Percentiles rank a stretch among this genome's conserved stretches.
Conservation (phyloP, 1,140 invertebrate species). For the Nephila pilipes region DNA sequence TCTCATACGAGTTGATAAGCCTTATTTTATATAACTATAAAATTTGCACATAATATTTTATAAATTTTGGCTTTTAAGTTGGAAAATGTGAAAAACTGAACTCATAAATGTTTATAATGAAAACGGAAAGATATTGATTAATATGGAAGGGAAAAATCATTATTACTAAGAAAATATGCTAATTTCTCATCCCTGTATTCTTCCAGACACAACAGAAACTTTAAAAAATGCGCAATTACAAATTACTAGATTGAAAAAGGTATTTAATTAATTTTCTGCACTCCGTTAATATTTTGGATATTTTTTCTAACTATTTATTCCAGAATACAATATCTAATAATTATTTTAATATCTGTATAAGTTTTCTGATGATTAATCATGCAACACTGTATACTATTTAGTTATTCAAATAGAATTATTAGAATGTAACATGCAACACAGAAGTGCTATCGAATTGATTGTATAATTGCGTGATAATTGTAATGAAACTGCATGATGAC, state of each 20-base stretch:
- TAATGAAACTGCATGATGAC: neutral
- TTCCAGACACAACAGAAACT: too few relatives aligned
- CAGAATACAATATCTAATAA: neutral
- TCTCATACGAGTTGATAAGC: too few relatives aligned
- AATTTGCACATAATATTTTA: too few relatives aligned
- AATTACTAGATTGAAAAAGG: neutral
- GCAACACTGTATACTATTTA: neutral
- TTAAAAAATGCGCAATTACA: too few relatives aligned
- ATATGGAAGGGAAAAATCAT: too few relatives aligned
- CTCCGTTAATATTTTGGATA: neutral
- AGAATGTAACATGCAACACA: neutral
- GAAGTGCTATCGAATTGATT: neutral
- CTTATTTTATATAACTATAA: too few relatives aligned
- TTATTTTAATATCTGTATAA: neutral
- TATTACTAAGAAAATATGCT: too few relatives aligned
- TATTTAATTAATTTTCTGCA: neutral
- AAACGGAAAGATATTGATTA: too few relatives aligned
- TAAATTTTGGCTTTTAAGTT: too few relatives aligned
- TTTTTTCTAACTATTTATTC: neutral
- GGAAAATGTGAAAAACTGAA: too few relatives aligned
- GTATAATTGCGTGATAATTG: conserved; percentile 26
- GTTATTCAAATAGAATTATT: neutral
- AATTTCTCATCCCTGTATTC: too few relatives aligned
- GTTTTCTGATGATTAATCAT: neutral
- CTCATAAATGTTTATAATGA: too few relatives aligned